phyloP scores from a whole-genome alignment of 2,113 vertebrate genomes.

The Hippopotamus amphibius region DNA sequence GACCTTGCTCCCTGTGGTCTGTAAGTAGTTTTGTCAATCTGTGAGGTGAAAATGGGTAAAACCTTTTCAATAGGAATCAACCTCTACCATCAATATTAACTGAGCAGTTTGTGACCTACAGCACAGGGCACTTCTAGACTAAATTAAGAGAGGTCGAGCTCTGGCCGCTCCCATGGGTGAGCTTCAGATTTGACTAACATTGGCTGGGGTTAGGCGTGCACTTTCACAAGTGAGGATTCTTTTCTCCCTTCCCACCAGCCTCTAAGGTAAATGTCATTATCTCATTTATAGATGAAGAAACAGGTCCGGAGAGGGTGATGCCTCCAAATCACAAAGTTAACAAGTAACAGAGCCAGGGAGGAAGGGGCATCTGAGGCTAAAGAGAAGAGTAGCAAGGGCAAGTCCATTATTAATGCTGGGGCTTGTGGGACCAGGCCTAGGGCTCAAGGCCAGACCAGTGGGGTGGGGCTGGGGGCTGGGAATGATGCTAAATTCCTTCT shows the following conservation, averaged over 20 bases:
- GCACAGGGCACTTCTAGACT: not conserved
- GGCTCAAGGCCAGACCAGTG: not conserved
- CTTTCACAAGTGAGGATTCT: not conserved
- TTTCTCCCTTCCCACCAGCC: not conserved
- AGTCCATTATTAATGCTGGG: not conserved
- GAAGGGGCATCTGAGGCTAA: not conserved
- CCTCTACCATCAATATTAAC: not conserved
- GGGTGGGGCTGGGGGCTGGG: no score
- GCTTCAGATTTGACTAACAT: not conserved
- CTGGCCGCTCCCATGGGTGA: not conserved
- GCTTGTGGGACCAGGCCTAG: not conserved
- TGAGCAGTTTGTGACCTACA: not conserved
- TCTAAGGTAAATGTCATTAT: not conserved
- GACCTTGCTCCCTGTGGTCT: not conserved
- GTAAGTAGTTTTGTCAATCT: not conserved
- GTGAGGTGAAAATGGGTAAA: not conserved
- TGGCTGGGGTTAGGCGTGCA: not conserved
- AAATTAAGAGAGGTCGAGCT: not conserved
- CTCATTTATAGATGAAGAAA: conserved; percentile 3
- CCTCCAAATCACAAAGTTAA: conserved; percentile 36
- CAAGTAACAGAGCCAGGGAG: not conserved
- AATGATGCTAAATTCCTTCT: not conserved
- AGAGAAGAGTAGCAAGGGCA: not conserved
- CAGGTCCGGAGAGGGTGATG: not conserved
- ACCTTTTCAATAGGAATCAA: not conserved